Conservation (phyloP, 2,888 invertebrate species). For the Crioceris asparagi region DNA sequence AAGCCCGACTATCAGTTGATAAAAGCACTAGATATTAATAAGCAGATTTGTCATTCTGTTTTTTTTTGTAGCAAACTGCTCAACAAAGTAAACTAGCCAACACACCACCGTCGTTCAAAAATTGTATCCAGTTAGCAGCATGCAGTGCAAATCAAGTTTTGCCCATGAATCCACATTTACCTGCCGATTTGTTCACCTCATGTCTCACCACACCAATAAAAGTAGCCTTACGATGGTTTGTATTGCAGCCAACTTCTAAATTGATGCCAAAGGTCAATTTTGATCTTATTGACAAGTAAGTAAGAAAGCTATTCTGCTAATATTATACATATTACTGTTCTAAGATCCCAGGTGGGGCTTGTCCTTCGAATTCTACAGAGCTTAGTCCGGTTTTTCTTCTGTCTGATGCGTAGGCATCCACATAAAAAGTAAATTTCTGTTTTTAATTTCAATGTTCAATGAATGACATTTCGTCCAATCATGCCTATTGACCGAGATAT, state of each 20-base stretch:
- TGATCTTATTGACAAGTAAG: conserved; percentile 85
- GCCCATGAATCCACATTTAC: conserved; percentile 95
- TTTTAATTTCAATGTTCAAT: no score
- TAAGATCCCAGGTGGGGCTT: no score
- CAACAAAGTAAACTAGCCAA: conserved; percentile 15
- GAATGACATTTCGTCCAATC: no score
- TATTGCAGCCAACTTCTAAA: conserved; percentile 71
- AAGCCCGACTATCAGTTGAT: no score
- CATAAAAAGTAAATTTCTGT: no score
- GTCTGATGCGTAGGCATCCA: no score
- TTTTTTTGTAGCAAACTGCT: conserved; percentile 17
- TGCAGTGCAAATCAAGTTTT: conserved; percentile 88
- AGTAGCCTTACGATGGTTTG: conserved; percentile 91
- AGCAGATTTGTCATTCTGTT: no score
- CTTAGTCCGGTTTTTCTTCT: no score
- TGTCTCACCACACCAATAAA: conserved; percentile 98
- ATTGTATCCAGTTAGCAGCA: conserved; percentile 94
- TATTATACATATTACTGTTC: no score
- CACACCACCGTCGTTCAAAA: conserved; percentile 54
- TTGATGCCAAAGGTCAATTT: conserved; percentile 71
- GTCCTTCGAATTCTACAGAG: no score
- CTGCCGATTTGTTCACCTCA: conserved; percentile 94
- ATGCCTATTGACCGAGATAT: no score
- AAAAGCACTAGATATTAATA: no score
- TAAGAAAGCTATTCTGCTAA: conserved; percentile 3